Base-by-base conservation (phyloP, 2,888 invertebrate genomes). In the Hybos culiciformis region DNA sequence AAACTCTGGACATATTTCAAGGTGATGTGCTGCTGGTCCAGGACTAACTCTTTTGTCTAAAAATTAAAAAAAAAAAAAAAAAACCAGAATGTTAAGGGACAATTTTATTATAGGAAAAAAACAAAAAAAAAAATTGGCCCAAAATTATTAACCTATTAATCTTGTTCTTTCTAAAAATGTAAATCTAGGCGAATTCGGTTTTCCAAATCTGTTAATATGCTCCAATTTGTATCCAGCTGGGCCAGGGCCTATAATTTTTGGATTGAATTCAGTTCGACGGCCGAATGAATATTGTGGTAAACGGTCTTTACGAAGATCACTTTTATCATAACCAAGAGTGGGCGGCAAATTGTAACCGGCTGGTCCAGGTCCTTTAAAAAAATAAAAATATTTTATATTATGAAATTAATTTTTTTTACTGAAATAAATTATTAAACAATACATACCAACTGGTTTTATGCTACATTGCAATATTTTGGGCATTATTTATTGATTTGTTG, bases 321-420 rank as follows among this genome's bases (percentile, higher is more conserved):
- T 78, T 5, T 67, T 61, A 0, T 67, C 59, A 50, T 68, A 76
- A 6, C 78, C 78, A 6, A 74, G 66, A 11, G 71, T 66, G 3
- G 73, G 55, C 17, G 74, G 75, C 33, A 79, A 59, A 51, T 62
- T 55, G 53, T 78, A 77, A 21, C 69, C 70, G 12, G 69, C 71
- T 14, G 78, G 77, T 40, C 77, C 78, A 49, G 78, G 78, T 44
- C 77, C 77, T 29, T 29, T 29, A 29, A 12, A n/a, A 29, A n/a
- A 26, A 23, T 23, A 23, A 5, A 23, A 29, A 3, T 29, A 6
- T 29, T 29, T n/a, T n/a, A n/a, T n/a, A n/a, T n/a, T n/a, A n/a
- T n/a, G n/a, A n/a, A n/a, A n/a, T n/a, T n/a, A n/a, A n/a, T n/a
- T n/a, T n/a, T n/a, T n/a, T n/a, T n/a, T n/a, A n/a, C n/a, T n/a